Conservation (phyloP, 2,888 invertebrate genomes). For the Leptinotarsa peninsularis region DNA sequence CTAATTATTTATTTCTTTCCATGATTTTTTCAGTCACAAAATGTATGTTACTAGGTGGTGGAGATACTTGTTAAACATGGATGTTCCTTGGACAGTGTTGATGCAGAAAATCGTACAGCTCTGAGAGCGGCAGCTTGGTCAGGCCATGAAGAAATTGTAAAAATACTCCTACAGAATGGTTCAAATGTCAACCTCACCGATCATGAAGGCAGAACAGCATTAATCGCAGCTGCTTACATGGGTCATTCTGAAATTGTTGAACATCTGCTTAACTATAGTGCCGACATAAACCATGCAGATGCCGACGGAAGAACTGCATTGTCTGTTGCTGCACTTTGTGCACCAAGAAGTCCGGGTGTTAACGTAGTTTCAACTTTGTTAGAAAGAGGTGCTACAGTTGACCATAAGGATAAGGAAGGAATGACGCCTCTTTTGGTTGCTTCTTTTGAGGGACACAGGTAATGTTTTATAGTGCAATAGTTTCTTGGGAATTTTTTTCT, state of each 20-base stretch:
- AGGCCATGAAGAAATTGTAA: constrained; percentile 88
- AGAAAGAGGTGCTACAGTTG: constrained; percentile 85
- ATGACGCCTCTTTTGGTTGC: constrained; percentile 91
- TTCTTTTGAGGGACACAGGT: constrained; percentile 91
- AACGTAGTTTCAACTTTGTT: constrained; percentile 79
- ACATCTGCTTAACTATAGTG: constrained; percentile 83
- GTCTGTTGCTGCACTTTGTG: constrained; percentile 88
- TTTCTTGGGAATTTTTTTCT: no score
- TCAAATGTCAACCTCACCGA: constrained; percentile 87
- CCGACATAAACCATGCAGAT: constrained; percentile 87
- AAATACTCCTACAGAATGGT: constrained; percentile 79
- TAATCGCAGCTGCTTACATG: constrained; percentile 97
- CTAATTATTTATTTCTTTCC: no score
- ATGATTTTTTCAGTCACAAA: background rate
- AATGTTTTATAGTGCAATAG: constrained; percentile 41
- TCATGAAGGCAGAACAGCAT: constrained; percentile 88
- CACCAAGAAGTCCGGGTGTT: constrained; percentile 80
- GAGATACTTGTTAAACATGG: constrained; percentile 82
- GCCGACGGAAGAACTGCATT: constrained; percentile 89
- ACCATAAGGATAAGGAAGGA: constrained; percentile 85
- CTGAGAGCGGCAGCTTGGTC: constrained; percentile 94
- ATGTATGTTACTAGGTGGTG: constrained; percentile 72
- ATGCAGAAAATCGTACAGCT: constrained; percentile 89
- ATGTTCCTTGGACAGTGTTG: constrained; percentile 88
- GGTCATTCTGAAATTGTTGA: constrained; percentile 90